A percentile compares a stretch with the other conserved stretches of the same genome.
phyloP scores from a whole-genome alignment of 2,888 invertebrate species.

The Malthinus flaveolus region DNA sequence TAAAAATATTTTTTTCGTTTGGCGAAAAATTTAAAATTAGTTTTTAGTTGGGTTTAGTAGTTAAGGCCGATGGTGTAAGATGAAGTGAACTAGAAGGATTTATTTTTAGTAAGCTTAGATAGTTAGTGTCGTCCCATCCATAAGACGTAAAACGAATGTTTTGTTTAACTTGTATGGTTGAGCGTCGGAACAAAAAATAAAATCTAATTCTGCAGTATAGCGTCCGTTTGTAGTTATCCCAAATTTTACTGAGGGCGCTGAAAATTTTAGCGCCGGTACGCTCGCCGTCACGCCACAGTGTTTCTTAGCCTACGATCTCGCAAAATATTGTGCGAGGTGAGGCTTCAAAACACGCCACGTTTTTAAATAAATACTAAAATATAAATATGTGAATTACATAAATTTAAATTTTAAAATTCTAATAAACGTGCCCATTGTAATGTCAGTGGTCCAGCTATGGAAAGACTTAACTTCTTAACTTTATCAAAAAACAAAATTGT shows the following conservation, averaged over 20 bases:
- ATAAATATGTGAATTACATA: slow-evolving; percentile 37
- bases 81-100: slow-evolving; percentile 16
- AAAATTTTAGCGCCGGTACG: slow-evolving; percentile 41
- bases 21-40: neutral
- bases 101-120: slow-evolving; percentile 31
- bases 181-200: slow-evolving; percentile 24
- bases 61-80: slow-evolving; percentile 7
- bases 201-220: slow-evolving; percentile 28
- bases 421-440: slow-evolving; percentile 38
- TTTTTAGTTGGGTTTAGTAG: slow-evolving; percentile 7
- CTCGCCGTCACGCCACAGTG: slow-evolving; percentile 40
- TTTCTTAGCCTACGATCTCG: slow-evolving; percentile 44
- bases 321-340: slow-evolving; percentile 45
- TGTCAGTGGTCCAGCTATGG: slow-evolving; percentile 47
- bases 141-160: slow-evolving; percentile 28
- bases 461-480: slow-evolving; percentile 41
- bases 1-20: neutral
- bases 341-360: slow-evolving; percentile 39
- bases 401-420: slow-evolving; percentile 25
- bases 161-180: slow-evolving; percentile 23
- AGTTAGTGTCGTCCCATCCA: slow-evolving; percentile 15
- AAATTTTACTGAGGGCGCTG: slow-evolving; percentile 43
- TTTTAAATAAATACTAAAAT: slow-evolving; percentile 28
- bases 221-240: slow-evolving; percentile 22
- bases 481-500: slow-evolving; percentile 35